Evolutionary conservation across 1,140 invertebrate genomes (phyloP).

Genomic region (Melitaea cinxia): DNA sequence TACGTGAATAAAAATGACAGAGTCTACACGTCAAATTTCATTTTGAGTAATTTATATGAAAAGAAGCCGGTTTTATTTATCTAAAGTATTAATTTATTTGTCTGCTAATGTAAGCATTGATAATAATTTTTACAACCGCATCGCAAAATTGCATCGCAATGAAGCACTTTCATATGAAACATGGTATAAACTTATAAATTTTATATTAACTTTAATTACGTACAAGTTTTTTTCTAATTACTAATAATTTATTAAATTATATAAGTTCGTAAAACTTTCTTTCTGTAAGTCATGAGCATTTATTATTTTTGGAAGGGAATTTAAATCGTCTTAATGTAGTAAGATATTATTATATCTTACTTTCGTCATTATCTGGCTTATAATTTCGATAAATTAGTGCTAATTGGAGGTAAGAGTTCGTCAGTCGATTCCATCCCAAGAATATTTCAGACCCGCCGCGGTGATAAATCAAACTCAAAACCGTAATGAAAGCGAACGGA

Average conservation of each 20-base stretch:
- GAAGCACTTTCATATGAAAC: neutral
- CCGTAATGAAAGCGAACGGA: constrained; percentile 82
- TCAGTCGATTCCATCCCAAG: constrained; percentile 76
- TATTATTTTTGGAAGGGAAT: neutral
- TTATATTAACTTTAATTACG: neutral
- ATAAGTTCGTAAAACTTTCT: constrained; percentile 2
- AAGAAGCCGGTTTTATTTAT: constrained; percentile 3
- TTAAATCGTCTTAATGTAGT: neutral
- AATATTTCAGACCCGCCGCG: constrained; percentile 78
- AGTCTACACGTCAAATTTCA: constrained; percentile 10
- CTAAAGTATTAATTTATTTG: neutral
- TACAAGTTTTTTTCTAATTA: neutral
- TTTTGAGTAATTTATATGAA: neutral
- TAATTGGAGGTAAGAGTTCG: constrained; percentile 77
- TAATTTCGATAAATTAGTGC: constrained; percentile 74
- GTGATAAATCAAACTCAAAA: constrained; percentile 82
- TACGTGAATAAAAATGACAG: constrained; percentile 26
- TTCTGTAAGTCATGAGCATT: neutral
- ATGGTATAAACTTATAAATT: neutral
- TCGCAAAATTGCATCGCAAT: constrained; percentile 1
- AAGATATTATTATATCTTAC: neutral
- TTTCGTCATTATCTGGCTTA: constrained; percentile 20
- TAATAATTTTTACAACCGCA: constrained; percentile 4
- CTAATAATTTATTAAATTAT: no score
- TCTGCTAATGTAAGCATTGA: constrained; percentile 9